Base-by-base conservation (phyloP, 2,797 vertebrate species). In the Dallia pectoralis region DNA sequence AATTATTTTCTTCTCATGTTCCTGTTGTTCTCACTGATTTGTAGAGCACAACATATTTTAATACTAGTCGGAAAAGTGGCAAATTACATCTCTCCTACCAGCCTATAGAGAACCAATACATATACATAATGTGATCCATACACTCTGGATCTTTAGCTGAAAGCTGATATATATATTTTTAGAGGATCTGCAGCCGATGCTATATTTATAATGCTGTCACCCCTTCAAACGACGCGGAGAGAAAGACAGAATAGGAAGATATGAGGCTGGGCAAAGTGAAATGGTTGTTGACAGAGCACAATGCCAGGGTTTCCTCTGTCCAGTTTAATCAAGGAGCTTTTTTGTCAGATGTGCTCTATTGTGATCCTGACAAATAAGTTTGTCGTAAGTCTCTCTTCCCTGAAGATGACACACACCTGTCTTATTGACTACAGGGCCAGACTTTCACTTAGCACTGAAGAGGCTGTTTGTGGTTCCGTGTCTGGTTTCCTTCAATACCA, bases 361-460 rank as follows among this genome's bases (percentile, higher is more conserved):
- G 25, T 63, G 61, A 63, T 63, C 62, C 27, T 32, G 62, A 33
- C 62, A 63, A 63, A 63, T 32, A 16, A 19, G 30, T 63, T n/a
- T 63, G 27, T 25, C 14, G 25, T 63, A 30, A 63, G 29, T 30
- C 61, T 15, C 19, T 25, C 66, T 47, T 22, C 25, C 66, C 14
- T 48, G 22, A 6, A 18, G 44, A 29, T 18, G 25, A 68, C 11
- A 68, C 11, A 68, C 66, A 16, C 40, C 44, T 22, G 40, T 44
- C 27, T 32, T 30, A 19, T 18, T 44, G 40, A 56, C 16, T 4
- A 32, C 66, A 29, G 27, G 66, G 40, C 48, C 66, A 67, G 22
- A 8, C 16, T 27, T 16, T 47, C n/a, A 48, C 44, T 47, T 27
- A 7, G 40, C 44, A 48, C 44, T 27, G 25, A 27, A 16, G 14